A percentile compares a stretch with the other conserved stretches of the same genome.
phyloP scores from a whole-genome alignment of 2,888 invertebrate species.

The Prosopocoilus inquinatus region DNA sequence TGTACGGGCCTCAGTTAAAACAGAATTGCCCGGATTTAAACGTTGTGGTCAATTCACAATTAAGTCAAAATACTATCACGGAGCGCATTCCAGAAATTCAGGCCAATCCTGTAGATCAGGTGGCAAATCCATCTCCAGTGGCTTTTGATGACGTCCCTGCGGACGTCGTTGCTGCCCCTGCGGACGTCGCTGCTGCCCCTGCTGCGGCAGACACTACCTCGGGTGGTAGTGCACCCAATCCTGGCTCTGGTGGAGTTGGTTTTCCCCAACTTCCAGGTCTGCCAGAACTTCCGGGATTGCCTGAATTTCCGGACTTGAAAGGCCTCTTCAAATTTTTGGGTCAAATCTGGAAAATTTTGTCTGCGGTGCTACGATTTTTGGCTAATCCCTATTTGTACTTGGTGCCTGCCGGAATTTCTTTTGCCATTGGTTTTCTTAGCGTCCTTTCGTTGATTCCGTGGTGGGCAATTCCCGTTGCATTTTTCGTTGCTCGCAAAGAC shows the following conservation, averaged over 20 bases:
- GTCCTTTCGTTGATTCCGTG: slow-evolving; percentile 57
- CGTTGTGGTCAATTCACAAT: slow-evolving; percentile 68
- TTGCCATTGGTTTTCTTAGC: slow-evolving; percentile 61
- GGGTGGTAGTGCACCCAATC: slow-evolving; percentile 3
- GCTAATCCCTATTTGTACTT: slow-evolving; percentile 54
- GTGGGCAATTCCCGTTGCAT: slow-evolving; percentile 22
- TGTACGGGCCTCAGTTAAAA: slow-evolving; percentile 23
- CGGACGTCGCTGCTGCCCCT: slow-evolving; percentile 23
- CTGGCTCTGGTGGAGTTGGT: slow-evolving; percentile 19
- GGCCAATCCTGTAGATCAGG: slow-evolving; percentile 35
- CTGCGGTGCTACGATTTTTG: slow-evolving; percentile 24
- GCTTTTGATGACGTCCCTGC: slow-evolving; percentile 29
- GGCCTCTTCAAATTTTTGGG: slow-evolving; percentile 36
- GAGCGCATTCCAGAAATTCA: slow-evolving; percentile 43
- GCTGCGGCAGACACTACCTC: slow-evolving; percentile 20
- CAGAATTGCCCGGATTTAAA: slow-evolving; percentile 66
- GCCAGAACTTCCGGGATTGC: slow-evolving; percentile 33
- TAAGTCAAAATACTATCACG: slow-evolving; percentile 54
- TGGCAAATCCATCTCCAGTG: slow-evolving; percentile 45
- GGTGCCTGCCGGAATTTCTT: slow-evolving; percentile 62
- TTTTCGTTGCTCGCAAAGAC: slow-evolving; percentile 23
- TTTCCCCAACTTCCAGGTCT: slow-evolving; percentile 27
- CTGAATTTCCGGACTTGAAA: slow-evolving; percentile 36
- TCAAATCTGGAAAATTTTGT: slow-evolving; percentile 12
- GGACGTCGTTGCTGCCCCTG: slow-evolving; percentile 15